Evolutionary conservation across 2,888 invertebrate genomes (phyloP).

Genomic region (Syrphus vitripennis): DNA sequence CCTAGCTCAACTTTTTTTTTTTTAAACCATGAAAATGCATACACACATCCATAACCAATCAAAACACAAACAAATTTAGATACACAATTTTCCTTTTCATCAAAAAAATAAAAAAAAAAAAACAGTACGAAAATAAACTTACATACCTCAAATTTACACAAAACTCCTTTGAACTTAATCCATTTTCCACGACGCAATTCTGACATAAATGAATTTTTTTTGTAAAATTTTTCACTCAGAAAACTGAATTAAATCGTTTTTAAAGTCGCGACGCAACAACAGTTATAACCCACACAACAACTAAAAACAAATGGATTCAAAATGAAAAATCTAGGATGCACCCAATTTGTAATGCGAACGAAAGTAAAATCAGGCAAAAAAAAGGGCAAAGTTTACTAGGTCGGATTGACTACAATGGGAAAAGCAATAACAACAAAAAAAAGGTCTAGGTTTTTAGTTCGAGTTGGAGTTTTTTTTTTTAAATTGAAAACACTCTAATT

Average conservation of each 20-base stretch:
- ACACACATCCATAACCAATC: not conserved
- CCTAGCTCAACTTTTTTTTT: not conserved
- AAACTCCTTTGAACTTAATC: conserved; percentile 69
- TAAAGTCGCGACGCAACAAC: conserved; percentile 46
- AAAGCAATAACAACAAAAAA: no score
- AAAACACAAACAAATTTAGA: not conserved
- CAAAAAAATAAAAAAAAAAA: not conserved
- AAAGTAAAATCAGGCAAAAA: conserved; percentile 6
- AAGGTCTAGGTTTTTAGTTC: conserved; percentile 12
- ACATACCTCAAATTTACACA: conserved; percentile 65
- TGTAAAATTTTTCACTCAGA: conserved; percentile 11
- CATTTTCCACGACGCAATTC: conserved; percentile 70
- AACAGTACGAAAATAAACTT: conserved; percentile 9
- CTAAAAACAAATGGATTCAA: not conserved
- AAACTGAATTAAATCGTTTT: conserved; percentile 31
- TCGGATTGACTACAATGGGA: conserved; percentile 2
- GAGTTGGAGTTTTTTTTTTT: no score
- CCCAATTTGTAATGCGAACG: conserved; percentile 11
- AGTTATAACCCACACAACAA: conserved; percentile 19
- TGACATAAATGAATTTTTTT: conserved; percentile 69
- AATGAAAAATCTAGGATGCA: conserved; percentile 18
- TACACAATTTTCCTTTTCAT: not conserved
- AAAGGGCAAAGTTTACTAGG: conserved; percentile 63
- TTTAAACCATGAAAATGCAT: not conserved
- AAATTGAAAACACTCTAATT: not conserved